These are phyloP conservation scores for Cryptoblepharus egeriae DNA, from an alignment of 2,797 vertebrate species.

Conservation along the genomic window DNA sequence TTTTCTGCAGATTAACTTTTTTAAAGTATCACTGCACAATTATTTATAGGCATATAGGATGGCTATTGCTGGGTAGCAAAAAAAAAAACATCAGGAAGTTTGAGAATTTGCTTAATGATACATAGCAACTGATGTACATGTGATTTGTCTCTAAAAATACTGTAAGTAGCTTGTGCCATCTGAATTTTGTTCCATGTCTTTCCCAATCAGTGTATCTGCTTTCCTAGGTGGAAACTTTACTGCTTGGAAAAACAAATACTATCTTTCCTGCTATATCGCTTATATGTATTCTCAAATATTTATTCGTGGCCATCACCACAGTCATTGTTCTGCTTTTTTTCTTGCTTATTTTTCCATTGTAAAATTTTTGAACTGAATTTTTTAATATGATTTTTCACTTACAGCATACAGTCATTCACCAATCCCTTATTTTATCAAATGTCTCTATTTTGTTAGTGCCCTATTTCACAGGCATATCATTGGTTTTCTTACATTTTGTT, in stretches of 20 bases:
- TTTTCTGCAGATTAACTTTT: not conserved
- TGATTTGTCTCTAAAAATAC: constrained; percentile 3
- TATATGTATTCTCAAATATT: not conserved
- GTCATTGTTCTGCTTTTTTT: not conserved
- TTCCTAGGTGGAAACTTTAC: not conserved
- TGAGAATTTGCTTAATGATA: not conserved
- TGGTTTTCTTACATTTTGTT: not conserved
- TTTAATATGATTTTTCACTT: not conserved
- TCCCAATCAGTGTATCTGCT: not conserved
- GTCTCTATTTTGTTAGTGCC: not conserved
- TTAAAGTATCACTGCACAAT: not conserved
- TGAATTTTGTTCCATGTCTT: not conserved
- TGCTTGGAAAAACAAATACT: not conserved
- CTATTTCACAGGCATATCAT: not conserved
- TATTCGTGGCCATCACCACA: not conserved
- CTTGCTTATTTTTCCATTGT: not conserved
- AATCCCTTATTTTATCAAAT: not conserved
- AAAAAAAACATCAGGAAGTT: not conserved
- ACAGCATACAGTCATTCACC: not conserved
- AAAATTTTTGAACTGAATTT: not conserved
- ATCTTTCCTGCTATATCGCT: not conserved
- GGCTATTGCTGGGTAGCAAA: no score
- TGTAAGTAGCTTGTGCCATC: not conserved
- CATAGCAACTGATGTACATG: not conserved
- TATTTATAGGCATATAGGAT: not conserved